phyloP scores from a whole-genome alignment of 64 coral and sea anemone species.

The Dendrophyllia cribrosa region DNA sequence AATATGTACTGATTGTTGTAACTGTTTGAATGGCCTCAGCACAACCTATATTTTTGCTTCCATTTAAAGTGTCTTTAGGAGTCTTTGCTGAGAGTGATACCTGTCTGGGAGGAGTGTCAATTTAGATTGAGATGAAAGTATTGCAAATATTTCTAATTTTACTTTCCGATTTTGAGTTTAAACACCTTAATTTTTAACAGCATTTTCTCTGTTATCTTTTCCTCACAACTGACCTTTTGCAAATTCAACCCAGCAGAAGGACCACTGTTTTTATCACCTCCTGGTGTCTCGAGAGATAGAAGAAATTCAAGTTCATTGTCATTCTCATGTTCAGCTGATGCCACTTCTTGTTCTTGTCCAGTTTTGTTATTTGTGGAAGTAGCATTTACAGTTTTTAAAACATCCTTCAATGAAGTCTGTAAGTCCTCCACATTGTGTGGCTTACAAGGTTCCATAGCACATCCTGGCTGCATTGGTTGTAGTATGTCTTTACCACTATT shows the following conservation, averaged over 20 bases:
- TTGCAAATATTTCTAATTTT: no score
- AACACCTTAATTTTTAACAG: no score
- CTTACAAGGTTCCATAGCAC: neutral
- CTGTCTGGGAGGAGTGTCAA: no score
- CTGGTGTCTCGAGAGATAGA: constrained; percentile 65
- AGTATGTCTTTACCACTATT: neutral
- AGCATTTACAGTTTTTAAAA: neutral
- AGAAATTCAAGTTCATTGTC: constrained; percentile 77
- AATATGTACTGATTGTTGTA: no score
- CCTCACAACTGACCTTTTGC: neutral
- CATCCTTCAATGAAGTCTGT: constrained; percentile 33
- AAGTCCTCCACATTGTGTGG: neutral
- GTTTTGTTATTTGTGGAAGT: neutral
- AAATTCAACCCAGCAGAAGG: neutral
- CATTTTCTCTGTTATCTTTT: no score
- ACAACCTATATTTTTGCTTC: no score
- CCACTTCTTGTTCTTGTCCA: neutral
- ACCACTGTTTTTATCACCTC: neutral
- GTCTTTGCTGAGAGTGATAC: no score
- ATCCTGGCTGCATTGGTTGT: neutral
- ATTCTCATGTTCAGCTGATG: neutral
- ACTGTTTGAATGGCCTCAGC: no score
- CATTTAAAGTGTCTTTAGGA: no score
- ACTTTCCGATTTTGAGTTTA: no score
- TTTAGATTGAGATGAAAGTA: no score